These are phyloP conservation scores for Trissolcus brochymenae DNA, from an alignment of 2,888 invertebrate genomes.

Conservation along the genomic window DNA sequence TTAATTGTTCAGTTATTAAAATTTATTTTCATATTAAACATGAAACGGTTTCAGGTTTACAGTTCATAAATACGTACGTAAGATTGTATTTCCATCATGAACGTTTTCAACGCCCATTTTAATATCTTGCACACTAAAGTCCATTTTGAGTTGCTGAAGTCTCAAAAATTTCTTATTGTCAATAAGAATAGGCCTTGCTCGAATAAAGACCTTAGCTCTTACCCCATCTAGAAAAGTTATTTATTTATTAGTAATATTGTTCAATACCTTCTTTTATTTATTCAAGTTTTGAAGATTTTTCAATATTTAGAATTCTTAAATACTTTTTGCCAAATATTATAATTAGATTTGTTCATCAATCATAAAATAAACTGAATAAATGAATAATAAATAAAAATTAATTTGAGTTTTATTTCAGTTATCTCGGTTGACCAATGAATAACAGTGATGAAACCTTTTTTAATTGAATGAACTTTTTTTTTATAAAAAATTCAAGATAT, in stretches of 20 bases:
- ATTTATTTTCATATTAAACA: not conserved
- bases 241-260: not conserved
- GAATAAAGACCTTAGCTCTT: constrained; percentile 89
- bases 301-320: no score
- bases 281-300: no score
- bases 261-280: no score
- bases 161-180: constrained; percentile 83
- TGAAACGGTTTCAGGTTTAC: not conserved
- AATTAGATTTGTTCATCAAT: no score
- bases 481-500: no score
- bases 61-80: constrained; percentile 80
- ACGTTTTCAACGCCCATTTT: constrained; percentile 91
- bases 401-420: no score
- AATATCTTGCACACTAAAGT: constrained; percentile 89
- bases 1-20: not conserved
- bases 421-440: no score
- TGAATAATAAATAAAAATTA: not conserved
- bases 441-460: no score
- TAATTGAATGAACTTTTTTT: no score
- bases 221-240: constrained; percentile 82
- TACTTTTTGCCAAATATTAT: no score
- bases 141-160: constrained; percentile 88
- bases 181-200: constrained; percentile 81
- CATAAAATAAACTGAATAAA: no score
- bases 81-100: constrained; percentile 86